Base-by-base conservation (phyloP, 1,140 invertebrate genomes). In the Zaprionus kolodkinae region DNA sequence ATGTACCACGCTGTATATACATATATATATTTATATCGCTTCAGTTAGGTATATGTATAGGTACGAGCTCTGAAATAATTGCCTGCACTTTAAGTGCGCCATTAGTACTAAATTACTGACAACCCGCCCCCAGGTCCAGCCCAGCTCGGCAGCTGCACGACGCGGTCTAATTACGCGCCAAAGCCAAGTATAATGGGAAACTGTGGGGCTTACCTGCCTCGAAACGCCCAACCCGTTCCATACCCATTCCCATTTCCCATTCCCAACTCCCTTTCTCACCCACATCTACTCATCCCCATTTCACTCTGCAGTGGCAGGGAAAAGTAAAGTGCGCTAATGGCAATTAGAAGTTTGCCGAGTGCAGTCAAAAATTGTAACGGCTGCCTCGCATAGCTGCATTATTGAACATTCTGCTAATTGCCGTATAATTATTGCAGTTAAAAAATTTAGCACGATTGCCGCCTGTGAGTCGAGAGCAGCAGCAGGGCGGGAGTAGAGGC, bases 381-480 rank as follows among this genome's bases (percentile, higher is more conserved):
- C 79, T 83, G 81, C 81, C 78, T 67, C 62, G 54, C 72, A 69
- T 76, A 74, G 86, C 85, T 88, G 85, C 85, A 88, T 86, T 88
- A 88, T 88, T 88, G 85, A 88, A 88, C 85, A 89, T 89, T 87
- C 79, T 80, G 74, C 85, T 88, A 88, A 88, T 88, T 88, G 85
- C 81, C 85, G 81, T 86, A 89, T 88, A 88, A 88, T 88, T 88
- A 88, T 88, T 88, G 85, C 85, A 90, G 85, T 79, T 89, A 90
- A 90, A 88, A 88, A 88, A 88, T 87, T 84, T 78, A 88, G 71
- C 67, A 80, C 83, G 59, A 73, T 62, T 71, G 54, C 27, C 9
- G 54, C n/a, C 17, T 60, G 17, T 13, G 6, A 33, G 17, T 17
- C 6, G 10, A 30, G 10, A n/a, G 38, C 11, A 55, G 67, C 6